phyloP scores from a whole-genome alignment of 1,140 invertebrate genomes.

The Aethina tumida region DNA sequence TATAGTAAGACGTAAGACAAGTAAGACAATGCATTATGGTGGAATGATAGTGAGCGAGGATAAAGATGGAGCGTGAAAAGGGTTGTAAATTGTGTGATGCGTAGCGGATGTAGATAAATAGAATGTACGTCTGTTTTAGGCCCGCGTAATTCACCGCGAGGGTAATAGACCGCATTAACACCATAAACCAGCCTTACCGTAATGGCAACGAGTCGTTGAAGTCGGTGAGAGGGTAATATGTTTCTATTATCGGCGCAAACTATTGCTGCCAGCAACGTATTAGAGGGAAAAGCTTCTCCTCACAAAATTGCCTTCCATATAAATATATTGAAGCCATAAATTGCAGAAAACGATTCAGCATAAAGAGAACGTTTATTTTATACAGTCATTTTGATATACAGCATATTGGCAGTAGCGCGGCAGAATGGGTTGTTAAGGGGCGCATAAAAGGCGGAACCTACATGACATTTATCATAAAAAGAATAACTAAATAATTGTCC shows the following conservation, averaged over 20 bases:
- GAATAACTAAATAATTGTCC: no score
- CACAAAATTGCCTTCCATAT: slow-evolving; percentile 37
- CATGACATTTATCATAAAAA: slow-evolving; percentile 14
- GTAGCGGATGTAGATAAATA: slow-evolving; percentile 12
- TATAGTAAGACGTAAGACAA: no score
- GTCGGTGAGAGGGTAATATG: slow-evolving; percentile 37
- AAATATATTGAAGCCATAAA: slow-evolving; percentile 37
- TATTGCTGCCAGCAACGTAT: slow-evolving; percentile 30
- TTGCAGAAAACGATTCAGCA: slow-evolving; percentile 32
- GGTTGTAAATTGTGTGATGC: slow-evolving; percentile 12
- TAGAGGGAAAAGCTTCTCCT: slow-evolving; percentile 23
- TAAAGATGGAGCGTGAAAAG: no score
- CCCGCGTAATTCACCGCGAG: slow-evolving; percentile 20
- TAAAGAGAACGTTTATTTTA: slow-evolving; percentile 35
- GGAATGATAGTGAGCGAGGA: neutral
- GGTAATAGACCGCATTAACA: slow-evolving; percentile 38
- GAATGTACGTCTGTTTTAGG: slow-evolving; percentile 9
- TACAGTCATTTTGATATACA: slow-evolving; percentile 32
- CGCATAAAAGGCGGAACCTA: no score
- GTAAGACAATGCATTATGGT: neutral
- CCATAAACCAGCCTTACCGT: slow-evolving; percentile 38
- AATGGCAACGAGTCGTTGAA: slow-evolving; percentile 36
- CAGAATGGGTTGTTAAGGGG: no score
- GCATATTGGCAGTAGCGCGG: slow-evolving; percentile 24
- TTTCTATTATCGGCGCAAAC: slow-evolving; percentile 37